These are phyloP conservation scores for Euschistus heros DNA, from an alignment of 1,140 invertebrate species.

Conservation along the genomic window DNA sequence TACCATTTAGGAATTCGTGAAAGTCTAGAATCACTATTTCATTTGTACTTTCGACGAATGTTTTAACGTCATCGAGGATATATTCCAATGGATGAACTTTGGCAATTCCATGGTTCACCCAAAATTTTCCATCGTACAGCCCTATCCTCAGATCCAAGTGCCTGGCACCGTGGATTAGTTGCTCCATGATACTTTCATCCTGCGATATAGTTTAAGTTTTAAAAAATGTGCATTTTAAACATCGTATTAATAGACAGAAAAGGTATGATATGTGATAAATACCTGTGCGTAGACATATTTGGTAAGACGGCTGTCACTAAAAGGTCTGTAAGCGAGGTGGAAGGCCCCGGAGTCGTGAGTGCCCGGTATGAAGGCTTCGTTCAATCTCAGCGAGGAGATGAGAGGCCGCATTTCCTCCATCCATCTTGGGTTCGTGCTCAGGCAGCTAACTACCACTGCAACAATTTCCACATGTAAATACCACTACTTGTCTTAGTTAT, in stretches of 20 bases:
- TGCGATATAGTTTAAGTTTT: neutral
- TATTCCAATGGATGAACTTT: slow-evolving; percentile 39
- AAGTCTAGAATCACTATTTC: slow-evolving; percentile 53
- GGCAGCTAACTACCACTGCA: slow-evolving; percentile 20
- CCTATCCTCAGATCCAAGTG: slow-evolving; percentile 44
- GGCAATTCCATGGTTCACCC: slow-evolving; percentile 45
- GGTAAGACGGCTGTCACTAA: slow-evolving; percentile 13
- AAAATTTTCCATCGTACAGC: slow-evolving; percentile 42
- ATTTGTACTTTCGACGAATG: slow-evolving; percentile 46
- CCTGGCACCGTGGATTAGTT: slow-evolving; percentile 21
- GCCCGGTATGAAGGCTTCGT: slow-evolving; percentile 24
- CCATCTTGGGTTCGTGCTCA: slow-evolving; percentile 25
- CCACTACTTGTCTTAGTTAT: too few relatives aligned
- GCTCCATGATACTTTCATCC: slow-evolving; percentile 23
- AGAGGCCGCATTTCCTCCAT: slow-evolving; percentile 22
- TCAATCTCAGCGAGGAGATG: slow-evolving; percentile 19
- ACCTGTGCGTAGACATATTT: slow-evolving; percentile 28
- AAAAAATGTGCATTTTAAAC: too few relatives aligned
- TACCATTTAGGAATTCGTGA: slow-evolving; percentile 49
- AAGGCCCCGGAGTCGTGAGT: slow-evolving; percentile 26
- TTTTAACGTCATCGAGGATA: slow-evolving; percentile 42
- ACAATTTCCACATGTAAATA: too few relatives aligned
- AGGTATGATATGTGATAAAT: neutral
- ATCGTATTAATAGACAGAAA: neutral
- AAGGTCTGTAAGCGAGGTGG: slow-evolving; percentile 14